Evolutionary conservation across 2,888 invertebrate species (phyloP).

Genomic region (Thecophora atra): DNA sequence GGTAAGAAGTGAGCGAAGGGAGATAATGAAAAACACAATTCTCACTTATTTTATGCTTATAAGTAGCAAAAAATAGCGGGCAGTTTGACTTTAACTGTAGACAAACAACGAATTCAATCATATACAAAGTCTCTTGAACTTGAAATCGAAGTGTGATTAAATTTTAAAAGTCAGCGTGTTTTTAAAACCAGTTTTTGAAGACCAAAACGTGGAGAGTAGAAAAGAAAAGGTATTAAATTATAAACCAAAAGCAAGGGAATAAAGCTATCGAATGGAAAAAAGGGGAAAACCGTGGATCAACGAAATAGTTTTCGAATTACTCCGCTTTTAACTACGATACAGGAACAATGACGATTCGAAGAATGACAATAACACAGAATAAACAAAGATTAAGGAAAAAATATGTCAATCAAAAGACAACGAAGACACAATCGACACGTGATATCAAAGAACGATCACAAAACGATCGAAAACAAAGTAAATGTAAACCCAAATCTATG

Average conservation of each 20-base stretch:
- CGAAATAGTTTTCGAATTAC: no score
- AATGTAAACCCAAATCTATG: not conserved
- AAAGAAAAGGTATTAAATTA: no score
- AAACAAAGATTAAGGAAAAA: no score
- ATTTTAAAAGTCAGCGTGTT: slow-evolving; percentile 7
- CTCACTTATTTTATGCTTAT: not conserved
- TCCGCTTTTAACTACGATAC: no score
- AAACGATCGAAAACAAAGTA: slow-evolving; percentile 1
- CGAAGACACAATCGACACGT: no score
- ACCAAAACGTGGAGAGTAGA: no score
- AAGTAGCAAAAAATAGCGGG: not conserved
- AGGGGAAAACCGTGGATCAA: not conserved
- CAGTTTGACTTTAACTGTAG: not conserved
- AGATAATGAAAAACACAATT: not conserved
- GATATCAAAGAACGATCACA: not conserved
- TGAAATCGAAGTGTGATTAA: not conserved
- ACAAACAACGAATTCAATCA: not conserved
- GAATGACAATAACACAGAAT: no score
- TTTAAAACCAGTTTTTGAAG: slow-evolving; percentile 6
- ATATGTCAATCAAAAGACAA: no score
- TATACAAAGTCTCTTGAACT: not conserved
- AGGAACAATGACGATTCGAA: no score
- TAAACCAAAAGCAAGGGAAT: no score
- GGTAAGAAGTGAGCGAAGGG: no score
- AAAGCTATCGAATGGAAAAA: not conserved